Percentiles rank a stretch among this genome's conserved stretches.
Conservation (phyloP, 1,140 invertebrate species). For the Andricus grossulariae region DNA sequence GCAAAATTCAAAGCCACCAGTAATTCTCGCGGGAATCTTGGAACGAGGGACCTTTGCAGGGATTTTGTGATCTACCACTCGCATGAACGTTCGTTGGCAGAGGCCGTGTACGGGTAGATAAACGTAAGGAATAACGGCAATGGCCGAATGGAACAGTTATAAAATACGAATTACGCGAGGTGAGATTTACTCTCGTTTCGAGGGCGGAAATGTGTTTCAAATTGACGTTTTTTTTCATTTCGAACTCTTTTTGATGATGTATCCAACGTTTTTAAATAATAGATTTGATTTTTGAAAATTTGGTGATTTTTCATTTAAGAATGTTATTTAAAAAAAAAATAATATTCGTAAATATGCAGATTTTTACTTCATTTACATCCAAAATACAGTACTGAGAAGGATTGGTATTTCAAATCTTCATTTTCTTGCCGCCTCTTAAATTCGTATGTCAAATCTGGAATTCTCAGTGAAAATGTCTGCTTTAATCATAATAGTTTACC, state of each 20-base stretch:
- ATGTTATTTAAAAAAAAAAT: no score
- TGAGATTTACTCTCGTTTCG: background rate
- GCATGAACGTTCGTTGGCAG: background rate
- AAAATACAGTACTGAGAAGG: no score
- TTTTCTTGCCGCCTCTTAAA: no score
- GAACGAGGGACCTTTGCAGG: background rate
- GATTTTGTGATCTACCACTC: conserved; percentile 14
- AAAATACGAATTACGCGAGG: conserved; percentile 1
- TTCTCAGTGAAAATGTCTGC: no score
- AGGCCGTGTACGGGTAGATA: conserved; percentile 23
- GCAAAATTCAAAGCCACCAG: conserved; percentile 27
- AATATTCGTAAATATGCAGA: no score
- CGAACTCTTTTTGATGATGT: background rate
- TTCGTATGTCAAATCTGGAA: no score
- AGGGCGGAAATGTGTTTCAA: background rate
- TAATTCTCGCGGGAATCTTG: conserved; percentile 21
- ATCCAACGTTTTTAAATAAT: no score
- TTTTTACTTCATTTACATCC: no score
- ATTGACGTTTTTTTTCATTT: background rate
- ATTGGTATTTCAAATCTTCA: no score
- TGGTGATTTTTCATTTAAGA: no score
- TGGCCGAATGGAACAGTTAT: conserved; percentile 28
- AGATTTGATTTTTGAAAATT: no score
- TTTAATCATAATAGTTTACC: no score
- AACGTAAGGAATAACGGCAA: conserved; percentile 21